Evolutionary conservation across 1,140 invertebrate species (phyloP).

Genomic region (Steinernema feltiae): DNA sequence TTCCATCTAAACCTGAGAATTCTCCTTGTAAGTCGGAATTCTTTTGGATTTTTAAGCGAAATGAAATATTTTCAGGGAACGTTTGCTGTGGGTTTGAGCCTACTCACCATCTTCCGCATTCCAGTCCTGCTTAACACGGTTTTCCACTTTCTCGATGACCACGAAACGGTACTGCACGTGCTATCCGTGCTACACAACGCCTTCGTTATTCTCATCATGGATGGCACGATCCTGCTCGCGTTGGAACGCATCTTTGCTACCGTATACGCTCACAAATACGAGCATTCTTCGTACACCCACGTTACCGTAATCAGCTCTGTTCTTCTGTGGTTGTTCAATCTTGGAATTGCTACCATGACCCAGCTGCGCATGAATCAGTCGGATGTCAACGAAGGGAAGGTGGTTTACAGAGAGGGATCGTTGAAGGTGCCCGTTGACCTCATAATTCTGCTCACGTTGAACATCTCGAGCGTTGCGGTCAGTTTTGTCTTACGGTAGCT

Average conservation of each 20-base stretch:
- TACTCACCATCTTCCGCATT: neutral
- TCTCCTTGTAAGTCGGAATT: neutral
- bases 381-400: neutral
- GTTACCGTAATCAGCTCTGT: neutral
- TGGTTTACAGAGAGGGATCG: neutral
- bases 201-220: neutral
- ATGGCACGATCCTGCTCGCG: neutral
- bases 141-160: neutral
- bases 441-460: neutral
- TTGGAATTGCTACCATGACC: neutral
- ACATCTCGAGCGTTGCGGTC: neutral
- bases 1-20: neutral
- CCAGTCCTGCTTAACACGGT: neutral
- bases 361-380: conserved; percentile 7
- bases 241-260: conserved; percentile 2
- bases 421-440: neutral
- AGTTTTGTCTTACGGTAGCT: neutral
- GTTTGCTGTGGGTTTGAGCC: neutral
- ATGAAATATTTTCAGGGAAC: neutral
- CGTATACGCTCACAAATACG: conserved; percentile 4
- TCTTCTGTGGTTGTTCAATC: neutral
- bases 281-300: neutral
- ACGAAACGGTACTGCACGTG: neutral
- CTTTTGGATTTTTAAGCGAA: neutral
- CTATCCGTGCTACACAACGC: neutral